Base-by-base conservation (phyloP, 2,797 vertebrate genomes). In the Centropyge bicolor region DNA sequence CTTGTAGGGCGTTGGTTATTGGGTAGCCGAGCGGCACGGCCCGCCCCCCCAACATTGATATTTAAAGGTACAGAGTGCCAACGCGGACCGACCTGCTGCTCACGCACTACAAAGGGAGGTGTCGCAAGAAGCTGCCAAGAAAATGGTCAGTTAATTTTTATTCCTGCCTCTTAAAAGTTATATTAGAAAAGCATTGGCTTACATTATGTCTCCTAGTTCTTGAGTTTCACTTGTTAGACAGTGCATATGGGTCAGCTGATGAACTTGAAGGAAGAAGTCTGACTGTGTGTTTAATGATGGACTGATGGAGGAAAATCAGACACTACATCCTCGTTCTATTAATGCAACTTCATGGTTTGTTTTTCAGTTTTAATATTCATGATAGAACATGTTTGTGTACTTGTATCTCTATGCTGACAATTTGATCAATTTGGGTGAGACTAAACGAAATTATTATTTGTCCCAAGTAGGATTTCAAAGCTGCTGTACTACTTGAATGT, bases 21-120 rank as follows among this genome's bases (percentile, higher is more conserved):
- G 91, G 90, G 1, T 75, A 19, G 1, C 49, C 62, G 45, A 3
- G 31, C 0, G 8, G 3, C 13, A 63, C 1, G 22, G 0, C 45
- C 90, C 91, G 73, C 93, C 93, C 49, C 65, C n/a, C 7, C 3
- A 1, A 6, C 9, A 2, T 3, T 55, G 54, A 1, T 88, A 86
- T 93, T 93, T 94, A 94, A 93, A 93, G 76, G 16, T 40, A 45
- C 70, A 52, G 81, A 80, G 68, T 92, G 94, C 93, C 92, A 93
- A 87, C 93, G 92, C 81, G 82, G 71, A 81, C 78, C 11, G 51
- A 35, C 22, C 36, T 8, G 4, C 45, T n/a, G 35, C 19, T 57
- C 27, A 43, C 22, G 12, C 2, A 19, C 20, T 16, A 11, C 8
- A 0, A 0, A 48, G 19, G 9, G 36, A 64, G 81, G 60, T 17